Base-by-base conservation (phyloP, 2,888 invertebrate genomes). In the Agonopterix heracliana region DNA sequence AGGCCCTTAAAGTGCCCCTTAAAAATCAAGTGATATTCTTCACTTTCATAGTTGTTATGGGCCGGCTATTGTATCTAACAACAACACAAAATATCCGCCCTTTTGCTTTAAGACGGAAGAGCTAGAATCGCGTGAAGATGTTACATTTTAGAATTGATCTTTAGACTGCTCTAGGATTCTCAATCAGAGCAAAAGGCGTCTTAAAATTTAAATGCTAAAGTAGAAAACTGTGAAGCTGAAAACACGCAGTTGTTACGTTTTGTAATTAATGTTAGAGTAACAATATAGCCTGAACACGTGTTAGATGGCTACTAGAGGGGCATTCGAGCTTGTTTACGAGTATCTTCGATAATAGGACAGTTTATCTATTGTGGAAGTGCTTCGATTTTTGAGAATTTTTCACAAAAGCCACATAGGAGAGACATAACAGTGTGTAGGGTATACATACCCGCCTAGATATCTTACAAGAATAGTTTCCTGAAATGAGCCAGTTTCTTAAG, bases 1-100 rank as follows among this genome's bases (percentile, higher is more conserved):
- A 71, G 74, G 73, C 74, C 81, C 75, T 76, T 81, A 80, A 83
- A 85, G 82, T 79, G 85, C 83, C 82, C 83, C 83, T 83, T 80
- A 79, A 79, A 76, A 80, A 81, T 83, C 81, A 79, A 83, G 81
- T 81, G 85, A 84, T 81, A 82, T 84, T 79, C 78, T 82, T 80
- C 78, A 82, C 77, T 74, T 80, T 77, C 68, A 70, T 68, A 66
- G 59, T 61, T 61, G 63, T 65, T 63, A 61, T 62, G 55, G 64
- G 55, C 41, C 56, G 51, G 44, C 51, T 52, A 57, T 61, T 61
- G 59, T 52, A 11, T 13, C 3, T 1, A 35, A 10, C 0, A 8
- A 5, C 45, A 34, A 38, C 38, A 38, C 11, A 38, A 10, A 38
- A 38, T 38, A 38, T 38, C 10, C 10, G 11, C 38, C 9, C 38